Conservation (phyloP, 2,888 invertebrate species). For the Conus canariensis region DNA sequence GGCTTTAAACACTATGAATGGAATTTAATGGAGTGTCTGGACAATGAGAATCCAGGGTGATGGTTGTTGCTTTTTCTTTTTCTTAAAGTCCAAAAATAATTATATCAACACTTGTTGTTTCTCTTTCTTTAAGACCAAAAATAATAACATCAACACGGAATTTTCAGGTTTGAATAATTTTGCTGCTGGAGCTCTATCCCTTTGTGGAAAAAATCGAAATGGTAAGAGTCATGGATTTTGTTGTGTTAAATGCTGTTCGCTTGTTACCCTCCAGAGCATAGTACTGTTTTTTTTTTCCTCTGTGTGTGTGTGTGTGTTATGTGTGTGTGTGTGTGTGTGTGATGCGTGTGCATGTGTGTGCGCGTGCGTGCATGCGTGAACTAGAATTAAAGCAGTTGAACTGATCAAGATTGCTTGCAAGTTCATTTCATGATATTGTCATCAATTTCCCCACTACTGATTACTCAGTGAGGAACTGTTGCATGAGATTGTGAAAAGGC, state of each 20-base stretch:
- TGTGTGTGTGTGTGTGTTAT: neutral
- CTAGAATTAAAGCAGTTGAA: too few relatives aligned
- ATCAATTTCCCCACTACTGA: too few relatives aligned
- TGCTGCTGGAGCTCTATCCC: conserved; percentile 66
- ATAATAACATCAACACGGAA: too few relatives aligned
- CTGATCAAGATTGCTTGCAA: neutral
- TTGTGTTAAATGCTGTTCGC: too few relatives aligned
- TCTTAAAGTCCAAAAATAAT: neutral
- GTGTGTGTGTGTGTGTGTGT: conserved; percentile 10
- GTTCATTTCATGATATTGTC: neutral
- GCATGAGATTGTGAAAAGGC: too few relatives aligned
- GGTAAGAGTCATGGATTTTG: conserved; percentile 53
- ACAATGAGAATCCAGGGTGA: neutral
- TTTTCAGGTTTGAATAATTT: conserved; percentile 68
- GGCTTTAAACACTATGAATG: too few relatives aligned
- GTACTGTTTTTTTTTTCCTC: too few relatives aligned
- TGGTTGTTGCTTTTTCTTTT: neutral
- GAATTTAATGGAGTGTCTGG: too few relatives aligned
- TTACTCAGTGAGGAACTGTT: too few relatives aligned
- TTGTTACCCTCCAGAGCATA: too few relatives aligned
- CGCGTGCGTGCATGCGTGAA: neutral
- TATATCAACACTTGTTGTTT: neutral
- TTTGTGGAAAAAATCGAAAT: conserved; percentile 65
- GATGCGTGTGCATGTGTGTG: neutral
- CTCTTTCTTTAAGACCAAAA: too few relatives aligned